A percentile compares a stretch with the other conserved stretches of the same genome.
phyloP scores from a whole-genome alignment of 2,113 vertebrate genomes.

The Bagarius yarrelli region DNA sequence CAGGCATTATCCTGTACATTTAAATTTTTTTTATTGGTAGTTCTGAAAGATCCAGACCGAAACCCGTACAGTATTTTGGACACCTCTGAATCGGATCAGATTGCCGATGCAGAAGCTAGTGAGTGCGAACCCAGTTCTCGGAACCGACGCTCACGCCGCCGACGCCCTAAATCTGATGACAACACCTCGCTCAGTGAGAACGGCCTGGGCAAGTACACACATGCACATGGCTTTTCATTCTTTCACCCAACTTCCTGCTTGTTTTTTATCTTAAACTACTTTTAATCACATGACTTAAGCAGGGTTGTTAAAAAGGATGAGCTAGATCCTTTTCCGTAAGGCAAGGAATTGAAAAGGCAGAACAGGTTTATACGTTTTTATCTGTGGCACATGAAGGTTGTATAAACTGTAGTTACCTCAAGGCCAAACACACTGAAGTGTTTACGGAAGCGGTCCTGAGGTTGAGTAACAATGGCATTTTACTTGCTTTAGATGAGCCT shows the following conservation, averaged over 20 bases:
- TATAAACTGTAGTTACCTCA: not conserved
- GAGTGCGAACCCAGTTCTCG: slow-evolving; percentile 86
- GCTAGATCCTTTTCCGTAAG: not conserved
- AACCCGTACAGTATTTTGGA: slow-evolving; percentile 87
- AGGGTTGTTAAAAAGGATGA: not conserved
- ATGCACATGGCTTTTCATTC: slow-evolving; percentile 50
- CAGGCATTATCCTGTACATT: not conserved
- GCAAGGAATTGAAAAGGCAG: too few relatives aligned
- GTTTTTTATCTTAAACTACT: not conserved
- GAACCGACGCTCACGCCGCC: slow-evolving; percentile 87
- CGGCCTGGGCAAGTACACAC: slow-evolving; percentile 81
- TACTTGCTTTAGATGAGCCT: slow-evolving; percentile 87
- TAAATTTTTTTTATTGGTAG: slow-evolving; percentile 55
- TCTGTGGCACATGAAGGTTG: not conserved
- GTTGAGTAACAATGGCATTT: slow-evolving; percentile 58
- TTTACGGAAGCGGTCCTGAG: not conserved
- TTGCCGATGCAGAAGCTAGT: slow-evolving; percentile 91
- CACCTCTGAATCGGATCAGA: slow-evolving; percentile 96
- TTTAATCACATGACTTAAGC: not conserved
- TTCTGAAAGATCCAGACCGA: slow-evolving; percentile 86
- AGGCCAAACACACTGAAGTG: not conserved
- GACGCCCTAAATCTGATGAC: slow-evolving; percentile 95
- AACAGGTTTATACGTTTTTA: not conserved
- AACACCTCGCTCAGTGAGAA: slow-evolving; percentile 95
- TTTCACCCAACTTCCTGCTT: not conserved